Evolutionary conservation across 2,113 vertebrate species (phyloP).

Genomic region (Nestor notabilis): DNA sequence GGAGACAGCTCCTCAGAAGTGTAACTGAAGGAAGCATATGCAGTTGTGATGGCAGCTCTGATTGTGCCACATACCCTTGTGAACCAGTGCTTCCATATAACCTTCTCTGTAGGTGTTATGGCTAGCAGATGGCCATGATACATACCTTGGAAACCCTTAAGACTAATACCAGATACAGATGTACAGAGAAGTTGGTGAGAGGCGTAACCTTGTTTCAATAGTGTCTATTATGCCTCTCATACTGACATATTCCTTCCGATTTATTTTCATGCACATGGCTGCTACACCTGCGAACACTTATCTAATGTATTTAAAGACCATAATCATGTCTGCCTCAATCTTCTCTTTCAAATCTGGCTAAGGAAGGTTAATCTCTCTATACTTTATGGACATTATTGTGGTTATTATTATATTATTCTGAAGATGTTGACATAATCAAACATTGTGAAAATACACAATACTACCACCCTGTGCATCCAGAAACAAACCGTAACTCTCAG

Average conservation of each 20-base stretch:
- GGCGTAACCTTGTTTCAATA: neutral
- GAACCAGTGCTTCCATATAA: neutral
- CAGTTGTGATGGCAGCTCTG: neutral
- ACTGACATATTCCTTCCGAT: neutral
- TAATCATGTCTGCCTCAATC: neutral
- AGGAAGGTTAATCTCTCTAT: neutral
- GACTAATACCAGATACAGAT: neutral
- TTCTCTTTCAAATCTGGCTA: neutral
- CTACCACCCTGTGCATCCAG: neutral
- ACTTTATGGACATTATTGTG: neutral
- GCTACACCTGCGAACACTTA: rapidly evolving
- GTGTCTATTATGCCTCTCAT: neutral
- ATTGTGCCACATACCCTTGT: neutral
- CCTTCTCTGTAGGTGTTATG: neutral
- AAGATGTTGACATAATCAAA: neutral
- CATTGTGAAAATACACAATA: neutral
- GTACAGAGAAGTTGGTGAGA: neutral
- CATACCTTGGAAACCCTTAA: neutral
- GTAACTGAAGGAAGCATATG: neutral
- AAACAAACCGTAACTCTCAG: neutral
- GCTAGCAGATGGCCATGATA: neutral
- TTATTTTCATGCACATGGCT: neutral
- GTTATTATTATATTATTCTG: no score
- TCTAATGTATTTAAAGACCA: neutral
- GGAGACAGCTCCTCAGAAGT: neutral